These are phyloP conservation scores for Austrolebias charrua DNA, from an alignment of 2,797 vertebrate genomes.

Conservation along the genomic window DNA sequence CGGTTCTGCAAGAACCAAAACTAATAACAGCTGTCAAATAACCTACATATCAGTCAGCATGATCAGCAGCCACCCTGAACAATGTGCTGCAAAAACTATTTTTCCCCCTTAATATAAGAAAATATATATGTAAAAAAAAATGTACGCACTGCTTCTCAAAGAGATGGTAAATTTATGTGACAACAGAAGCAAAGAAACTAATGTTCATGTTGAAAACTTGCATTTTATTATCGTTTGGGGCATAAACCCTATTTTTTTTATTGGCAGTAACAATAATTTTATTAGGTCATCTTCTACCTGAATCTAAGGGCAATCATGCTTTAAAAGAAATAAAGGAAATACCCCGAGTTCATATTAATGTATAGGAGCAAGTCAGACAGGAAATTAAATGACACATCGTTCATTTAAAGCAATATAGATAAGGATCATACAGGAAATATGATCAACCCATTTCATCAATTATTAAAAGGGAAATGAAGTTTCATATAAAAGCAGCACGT, in stretches of 20 bases:
- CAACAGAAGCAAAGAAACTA: conserved; percentile 3
- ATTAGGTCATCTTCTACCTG: no score
- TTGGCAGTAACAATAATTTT: background rate
- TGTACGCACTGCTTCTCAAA: conserved; percentile 9
- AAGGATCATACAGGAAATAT: no score
- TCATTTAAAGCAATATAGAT: no score
- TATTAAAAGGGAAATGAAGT: no score
- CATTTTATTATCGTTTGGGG: background rate
- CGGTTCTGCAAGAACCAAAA: conserved; percentile 52
- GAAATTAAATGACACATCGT: no score
- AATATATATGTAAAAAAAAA: conserved; percentile 34
- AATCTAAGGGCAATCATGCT: no score
- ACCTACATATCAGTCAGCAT: conserved; percentile 71
- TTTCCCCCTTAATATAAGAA: background rate
- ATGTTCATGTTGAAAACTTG: background rate
- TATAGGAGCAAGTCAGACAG: no score
- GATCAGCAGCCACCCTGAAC: conserved; percentile 36
- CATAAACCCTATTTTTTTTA: background rate
- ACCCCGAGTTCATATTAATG: no score
- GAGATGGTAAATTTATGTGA: background rate
- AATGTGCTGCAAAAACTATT: conserved; percentile 16
- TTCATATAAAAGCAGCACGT: no score
- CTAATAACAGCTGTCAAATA: conserved; percentile 79
- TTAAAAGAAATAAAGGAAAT: no score
- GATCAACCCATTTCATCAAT: no score